These are phyloP conservation scores for Thymallus thymallus DNA, from an alignment of 2,113 vertebrate species.

Conservation along the genomic window DNA sequence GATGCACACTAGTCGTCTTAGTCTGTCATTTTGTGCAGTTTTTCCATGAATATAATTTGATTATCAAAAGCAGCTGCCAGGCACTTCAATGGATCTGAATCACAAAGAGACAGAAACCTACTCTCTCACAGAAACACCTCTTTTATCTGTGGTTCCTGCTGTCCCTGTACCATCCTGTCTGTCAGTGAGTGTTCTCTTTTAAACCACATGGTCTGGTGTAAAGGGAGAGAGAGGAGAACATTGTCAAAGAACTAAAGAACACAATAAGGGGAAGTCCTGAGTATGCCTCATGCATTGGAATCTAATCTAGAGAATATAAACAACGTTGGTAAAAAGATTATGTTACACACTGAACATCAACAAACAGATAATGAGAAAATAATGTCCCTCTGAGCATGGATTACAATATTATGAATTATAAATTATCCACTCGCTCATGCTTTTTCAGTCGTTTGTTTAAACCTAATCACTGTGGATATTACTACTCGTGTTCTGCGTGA, in stretches of 20 bases:
- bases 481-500: not conserved
- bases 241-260: slow-evolving; percentile 2
- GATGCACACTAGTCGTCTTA: not conserved
- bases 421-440: not conserved
- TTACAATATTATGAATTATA: not conserved
- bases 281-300: not conserved
- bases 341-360: not conserved
- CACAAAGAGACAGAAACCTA: slow-evolving; percentile 12
- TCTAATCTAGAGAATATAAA: not conserved
- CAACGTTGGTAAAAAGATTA: not conserved
- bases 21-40: not conserved
- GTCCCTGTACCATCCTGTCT: slow-evolving; percentile 4
- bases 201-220: slow-evolving; percentile 9
- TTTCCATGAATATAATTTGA: slow-evolving; percentile 5
- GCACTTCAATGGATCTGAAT: not conserved
- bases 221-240: not conserved
- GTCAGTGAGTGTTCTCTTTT: slow-evolving; percentile 24
- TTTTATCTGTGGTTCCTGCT: slow-evolving; percentile 28
- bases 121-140: slow-evolving; percentile 20
- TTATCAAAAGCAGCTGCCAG: slow-evolving; percentile 8
- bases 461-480: not conserved
- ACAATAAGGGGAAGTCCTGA: not conserved
- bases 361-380: not conserved
- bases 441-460: not conserved
- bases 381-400: not conserved